phyloP scores from a whole-genome alignment of 2,113 vertebrate species.

The Lathamus discolor region DNA sequence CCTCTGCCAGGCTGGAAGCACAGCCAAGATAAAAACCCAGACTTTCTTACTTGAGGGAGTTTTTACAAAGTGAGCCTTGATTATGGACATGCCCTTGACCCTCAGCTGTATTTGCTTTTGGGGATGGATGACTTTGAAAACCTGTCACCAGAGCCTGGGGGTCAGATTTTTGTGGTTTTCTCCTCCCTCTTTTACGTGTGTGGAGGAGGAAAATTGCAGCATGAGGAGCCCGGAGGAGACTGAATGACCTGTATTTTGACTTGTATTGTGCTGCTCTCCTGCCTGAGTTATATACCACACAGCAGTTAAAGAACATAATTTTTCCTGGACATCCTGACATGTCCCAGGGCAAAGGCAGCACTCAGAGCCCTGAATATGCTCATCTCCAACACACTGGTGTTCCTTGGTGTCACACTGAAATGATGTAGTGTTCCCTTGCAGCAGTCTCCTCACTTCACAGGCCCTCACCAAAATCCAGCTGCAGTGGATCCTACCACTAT shows the following conservation, averaged over 20 bases:
- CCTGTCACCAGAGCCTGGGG: neutral
- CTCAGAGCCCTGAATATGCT: rapidly evolving
- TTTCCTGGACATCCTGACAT: neutral
- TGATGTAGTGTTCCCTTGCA: neutral
- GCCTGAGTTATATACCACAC: neutral
- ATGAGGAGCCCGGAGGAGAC: neutral
- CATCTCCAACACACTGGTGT: no score
- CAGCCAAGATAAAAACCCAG: neutral
- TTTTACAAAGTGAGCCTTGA: neutral
- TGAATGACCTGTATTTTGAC: neutral
- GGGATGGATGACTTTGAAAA: neutral
- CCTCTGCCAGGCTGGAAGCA: neutral
- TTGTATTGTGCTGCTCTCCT: rapidly evolving
- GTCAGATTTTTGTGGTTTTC: neutral
- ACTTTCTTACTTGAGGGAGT: neutral
- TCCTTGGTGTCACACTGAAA: rapidly evolving
- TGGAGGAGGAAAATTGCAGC: neutral
- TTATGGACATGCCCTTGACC: neutral
- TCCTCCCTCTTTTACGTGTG: neutral
- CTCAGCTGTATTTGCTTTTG: neutral
- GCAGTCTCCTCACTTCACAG: neutral
- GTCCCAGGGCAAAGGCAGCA: neutral
- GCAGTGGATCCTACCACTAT: rapidly evolving
- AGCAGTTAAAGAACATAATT: neutral
- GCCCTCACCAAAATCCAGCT: neutral